phyloP scores from a whole-genome alignment of 30 jellyfish, hydroid and myxozoan species.

The Aurelia sp. region DNA sequence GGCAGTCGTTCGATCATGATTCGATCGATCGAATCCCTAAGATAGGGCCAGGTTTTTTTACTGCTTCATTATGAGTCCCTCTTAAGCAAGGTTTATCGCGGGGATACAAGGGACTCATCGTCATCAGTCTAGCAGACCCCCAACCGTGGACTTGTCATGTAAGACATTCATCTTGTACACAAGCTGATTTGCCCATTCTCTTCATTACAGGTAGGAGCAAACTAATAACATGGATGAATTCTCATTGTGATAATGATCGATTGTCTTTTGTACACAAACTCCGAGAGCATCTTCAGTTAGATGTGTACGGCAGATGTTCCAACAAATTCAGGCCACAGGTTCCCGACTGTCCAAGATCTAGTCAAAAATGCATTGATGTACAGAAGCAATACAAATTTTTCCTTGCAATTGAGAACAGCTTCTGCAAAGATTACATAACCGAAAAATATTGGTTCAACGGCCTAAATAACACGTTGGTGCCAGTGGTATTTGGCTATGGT shows the following conservation, averaged over 20 bases:
- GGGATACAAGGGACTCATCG: no score
- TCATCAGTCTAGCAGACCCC: no score
- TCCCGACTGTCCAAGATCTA: constrained; percentile 66
- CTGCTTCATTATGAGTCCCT: no score
- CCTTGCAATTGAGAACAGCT: constrained; percentile 89
- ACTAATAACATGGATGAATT: constrained; percentile 55
- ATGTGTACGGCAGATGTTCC: constrained; percentile 90
- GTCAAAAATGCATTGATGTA: constrained; percentile 57
- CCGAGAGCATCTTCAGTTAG: constrained; percentile 56
- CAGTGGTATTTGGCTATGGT: constrained; percentile 88
- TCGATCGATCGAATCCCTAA: no score
- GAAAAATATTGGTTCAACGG: constrained; percentile 89
- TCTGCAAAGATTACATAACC: constrained; percentile 89
- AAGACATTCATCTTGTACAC: no score
- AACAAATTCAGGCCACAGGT: constrained; percentile 40
- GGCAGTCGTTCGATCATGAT: no score
- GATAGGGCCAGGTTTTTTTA: no score
- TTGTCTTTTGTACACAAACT: constrained; percentile 54
- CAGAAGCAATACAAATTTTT: constrained; percentile 81
- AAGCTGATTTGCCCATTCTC: background rate
- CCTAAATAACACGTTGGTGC: constrained; percentile 72
- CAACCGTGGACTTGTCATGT: no score
- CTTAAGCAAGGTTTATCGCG: no score
- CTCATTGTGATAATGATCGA: constrained; percentile 79
- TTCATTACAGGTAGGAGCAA: constrained; percentile 62